Evolutionary conservation across 2,888 invertebrate species (phyloP), one percentile per base, ranked within the genome.

Genomic region (Xanthorhoe spadicearia): DNA sequence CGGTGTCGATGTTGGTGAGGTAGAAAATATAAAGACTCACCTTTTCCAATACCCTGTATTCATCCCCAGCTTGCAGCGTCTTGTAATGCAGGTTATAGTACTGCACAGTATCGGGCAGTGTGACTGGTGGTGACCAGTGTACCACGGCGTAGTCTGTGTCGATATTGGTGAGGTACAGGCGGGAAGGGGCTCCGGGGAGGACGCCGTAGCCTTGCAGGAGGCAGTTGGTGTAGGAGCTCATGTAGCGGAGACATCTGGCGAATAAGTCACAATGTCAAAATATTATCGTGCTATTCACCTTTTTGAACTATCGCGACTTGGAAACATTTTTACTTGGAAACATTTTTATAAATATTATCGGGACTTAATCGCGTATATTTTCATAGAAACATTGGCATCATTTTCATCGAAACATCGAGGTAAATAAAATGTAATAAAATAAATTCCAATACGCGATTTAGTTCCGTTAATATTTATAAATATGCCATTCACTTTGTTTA

Each of bases 141-240:
- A 97, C 88, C 59, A 97, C 95, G 0, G 96, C 96, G 86, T 96
- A 97, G 82, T 95, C 95, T 0, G 95, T 95, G 75, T 96, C 95
- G 68, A 97, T 95, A 82, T 96, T 96, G 43, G 96, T 95, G 6
- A 97, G 94, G 75, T 95, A 95, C 1, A 97, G 92, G 57, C 94
- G 93, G 0, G 94, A 94, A 0, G 97, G 97, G 0, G 96, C 94
- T 32, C 96, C 95, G 0, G 97, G 96, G 0, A 97, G 92, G 0
- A 97, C 97, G 0, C 97, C 97, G 86, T 97, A 97, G 15, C 97
- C 97, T 88, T 97, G 96, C 71, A 97, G 94, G 19, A 97, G 93
- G 82, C 97, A 97, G 90, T 96, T 97, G 50, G 96, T 95, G 89
- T 97, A 97, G 50, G 96, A 95, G 6, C 94, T 94, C 96, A 97